Evolutionary conservation across 2,888 invertebrate species (phyloP), one percentile per base, ranked within the genome.

Genomic region (Marronus borbonicus): DNA sequence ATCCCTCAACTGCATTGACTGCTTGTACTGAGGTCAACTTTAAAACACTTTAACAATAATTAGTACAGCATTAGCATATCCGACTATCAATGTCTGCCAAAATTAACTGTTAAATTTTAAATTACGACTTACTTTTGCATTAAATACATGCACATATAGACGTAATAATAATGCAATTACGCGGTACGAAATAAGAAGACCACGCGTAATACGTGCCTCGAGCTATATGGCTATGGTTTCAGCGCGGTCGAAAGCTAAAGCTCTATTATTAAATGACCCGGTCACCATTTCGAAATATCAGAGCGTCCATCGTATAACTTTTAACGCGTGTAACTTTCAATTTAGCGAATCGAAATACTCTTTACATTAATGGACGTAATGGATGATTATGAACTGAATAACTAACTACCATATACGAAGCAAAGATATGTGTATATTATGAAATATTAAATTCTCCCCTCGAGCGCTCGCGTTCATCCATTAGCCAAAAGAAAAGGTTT

Each of bases 251-350:
- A 49, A 28, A 50, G 50, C 50, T 68, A 68, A 68, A 68, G 68
- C 68, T 68, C 68, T 50, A 68, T 68, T 68, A 68, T 68, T 68
- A 68, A 68, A 68, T 28, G 50, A 49, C 20, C 28, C 68, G 68
- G 50, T 68, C 68, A 68, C 20, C 50, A 50, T 68, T 68, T 50
- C 50, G 49, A 50, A 50, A 68, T 68, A 50, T 68, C 68, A 28
- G 50, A 68, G 68, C 50, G 24, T n/a, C 36, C 36, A 24, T 28
- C 28, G 28, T 14, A 50, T 50, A 50, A 68, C 50, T 68, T 68
- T 68, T 68, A 50, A 50, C 68, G 68, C 68, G 49, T 50, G 68
- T 68, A 68, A 68, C 50, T 68, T 68, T 68, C 68, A 68, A 68
- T 68, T 68, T 68, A 50, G 68, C 68, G 68, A 52, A 68, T 68